Evolutionary conservation across 2,888 invertebrate species (phyloP).

Genomic region (Minunthozetes semirufus): DNA sequence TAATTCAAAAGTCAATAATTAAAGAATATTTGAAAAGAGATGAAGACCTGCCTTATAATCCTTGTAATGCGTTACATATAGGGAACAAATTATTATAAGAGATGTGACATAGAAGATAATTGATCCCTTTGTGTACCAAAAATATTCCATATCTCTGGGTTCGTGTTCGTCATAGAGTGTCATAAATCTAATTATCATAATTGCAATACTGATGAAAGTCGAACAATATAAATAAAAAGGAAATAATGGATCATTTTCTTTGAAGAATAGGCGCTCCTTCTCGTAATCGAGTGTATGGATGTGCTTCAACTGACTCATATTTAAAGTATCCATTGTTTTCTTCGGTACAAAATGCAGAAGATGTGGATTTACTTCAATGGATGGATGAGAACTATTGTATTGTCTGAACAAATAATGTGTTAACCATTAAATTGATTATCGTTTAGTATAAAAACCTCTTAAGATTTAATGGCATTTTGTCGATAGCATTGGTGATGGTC

Average conservation of each 20-base stretch:
- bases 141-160: not conserved
- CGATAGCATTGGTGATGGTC: slow-evolving; percentile 71
- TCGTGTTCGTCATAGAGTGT: slow-evolving; percentile 31
- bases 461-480: slow-evolving; percentile 75
- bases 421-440: too few species aligned
- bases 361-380: slow-evolving; percentile 32
- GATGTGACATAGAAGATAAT: slow-evolving; percentile 23
- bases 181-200: slow-evolving; percentile 49
- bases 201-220: slow-evolving; percentile 54
- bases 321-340: not conserved
- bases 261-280: slow-evolving; percentile 26
- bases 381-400: slow-evolving; percentile 29
- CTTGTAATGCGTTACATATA: slow-evolving; percentile 2
- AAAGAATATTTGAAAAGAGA: too few species aligned
- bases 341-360: slow-evolving; percentile 29
- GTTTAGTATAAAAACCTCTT: slow-evolving; percentile 53
- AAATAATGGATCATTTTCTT: slow-evolving; percentile 65
- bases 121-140: slow-evolving; percentile 8
- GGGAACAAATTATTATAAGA: not conserved
- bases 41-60: not conserved
- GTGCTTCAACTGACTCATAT: slow-evolving; percentile 21
- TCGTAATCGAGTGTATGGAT: slow-evolving; percentile 29
- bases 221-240: slow-evolving; percentile 68
- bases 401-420: too few species aligned
- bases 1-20: not conserved